Evolutionary conservation across 1,140 invertebrate species (phyloP), one percentile per base, ranked within the genome.

Genomic region (Zaprionus inermis): DNA sequence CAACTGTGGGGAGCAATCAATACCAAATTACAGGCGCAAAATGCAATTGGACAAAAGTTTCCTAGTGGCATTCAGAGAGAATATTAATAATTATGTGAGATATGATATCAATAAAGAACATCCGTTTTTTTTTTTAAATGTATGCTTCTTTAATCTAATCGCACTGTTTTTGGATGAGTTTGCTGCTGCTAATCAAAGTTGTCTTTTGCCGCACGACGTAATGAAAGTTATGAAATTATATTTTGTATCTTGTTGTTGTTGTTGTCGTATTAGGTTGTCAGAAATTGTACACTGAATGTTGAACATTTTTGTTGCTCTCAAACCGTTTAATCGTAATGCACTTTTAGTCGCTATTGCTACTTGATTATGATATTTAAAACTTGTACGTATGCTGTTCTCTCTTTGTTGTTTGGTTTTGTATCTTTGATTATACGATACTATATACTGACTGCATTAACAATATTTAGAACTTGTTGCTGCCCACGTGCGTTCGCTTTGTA

Each of bases 1-100:
- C 75, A 92, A 54, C 81, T 95, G 9, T 95, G 95, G 95, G 81
- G 70, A 2, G 90, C 93, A 65, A 94, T 95, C 24, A 71, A 65
- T 10, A n/a, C 58, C 10, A 82, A 81, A 32, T 64, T 92, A 10
- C 20, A 46, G 30, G 55, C 66, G 3, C 32, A 51, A 2, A 20
- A 73, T 22, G 70, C 76, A 0, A 68, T 92, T 41, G 91, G 91
- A 3, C 20, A 60, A 4, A 18, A 58, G 28, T 32, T 54, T 49
- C 24, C 1, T 41, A 14, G n/a, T 0, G 14, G 5, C 5, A n/a
- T 7, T n/a, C n/a, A 16, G n/a, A 44, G 34, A 11, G 4, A 16
- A 16, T 41, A 7, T n/a, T n/a, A n/a, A 7, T 2, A 16, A 7
- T 9, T 41, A 16, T 41, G 6, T n/a, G n/a, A n/a, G n/a, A n/a